Evolutionary conservation across 2,888 invertebrate species (phyloP).

Genomic region (Caenorhabditis auriculariae): DNA sequence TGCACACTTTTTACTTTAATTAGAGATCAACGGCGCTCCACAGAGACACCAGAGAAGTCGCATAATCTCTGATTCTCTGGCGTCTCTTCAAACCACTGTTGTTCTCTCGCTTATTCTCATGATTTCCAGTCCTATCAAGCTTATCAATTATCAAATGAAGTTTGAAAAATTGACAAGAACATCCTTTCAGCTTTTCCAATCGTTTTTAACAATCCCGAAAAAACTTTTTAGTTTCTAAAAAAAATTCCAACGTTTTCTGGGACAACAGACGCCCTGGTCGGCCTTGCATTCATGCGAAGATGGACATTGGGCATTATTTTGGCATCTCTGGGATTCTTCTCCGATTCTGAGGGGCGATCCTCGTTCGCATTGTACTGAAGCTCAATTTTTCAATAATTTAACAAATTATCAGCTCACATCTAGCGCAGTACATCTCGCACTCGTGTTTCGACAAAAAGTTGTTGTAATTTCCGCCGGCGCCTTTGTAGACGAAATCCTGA

Average conservation of each 20-base stretch:
- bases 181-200: no score
- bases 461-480: conserved; percentile 54
- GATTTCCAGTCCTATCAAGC: no score
- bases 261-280: conserved; percentile 55
- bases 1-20: no score
- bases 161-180: no score
- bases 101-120: no score
- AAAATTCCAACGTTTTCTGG: conserved; percentile 48
- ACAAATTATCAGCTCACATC: conserved; percentile 15
- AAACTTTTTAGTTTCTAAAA: no score
- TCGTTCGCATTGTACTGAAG: conserved; percentile 51
- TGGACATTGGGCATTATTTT: conserved; percentile 47
- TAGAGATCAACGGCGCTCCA: no score
- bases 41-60: no score
- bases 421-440: conserved; percentile 50
- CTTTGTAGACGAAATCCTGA: conserved; percentile 42
- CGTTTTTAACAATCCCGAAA: no score
- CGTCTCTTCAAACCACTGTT: no score
- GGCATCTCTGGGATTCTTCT: conserved; percentile 47
- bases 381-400: not conserved
- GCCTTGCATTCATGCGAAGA: conserved; percentile 50
- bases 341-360: conserved; percentile 48
- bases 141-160: no score
- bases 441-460: conserved; percentile 51
- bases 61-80: no score